Conservation (phyloP, 2,113 vertebrate species). For the Suricata suricatta region DNA sequence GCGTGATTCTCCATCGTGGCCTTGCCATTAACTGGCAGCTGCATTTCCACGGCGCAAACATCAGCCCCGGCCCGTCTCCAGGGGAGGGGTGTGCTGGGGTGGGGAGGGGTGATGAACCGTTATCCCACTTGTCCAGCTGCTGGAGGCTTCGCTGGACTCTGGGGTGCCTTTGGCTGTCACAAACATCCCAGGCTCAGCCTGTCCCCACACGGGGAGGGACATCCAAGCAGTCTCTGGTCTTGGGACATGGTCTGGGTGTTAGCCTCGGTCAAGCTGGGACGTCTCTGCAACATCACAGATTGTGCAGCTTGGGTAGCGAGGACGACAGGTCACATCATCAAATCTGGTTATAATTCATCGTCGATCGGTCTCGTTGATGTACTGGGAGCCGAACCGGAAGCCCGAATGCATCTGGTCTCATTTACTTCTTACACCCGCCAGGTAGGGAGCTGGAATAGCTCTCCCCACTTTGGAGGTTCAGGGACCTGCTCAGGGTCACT, state of each 20-base stretch:
- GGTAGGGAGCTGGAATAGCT: not conserved
- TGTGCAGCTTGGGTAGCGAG: not conserved
- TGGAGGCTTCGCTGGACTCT: not conserved
- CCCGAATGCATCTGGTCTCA: not conserved
- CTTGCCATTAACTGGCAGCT: not conserved
- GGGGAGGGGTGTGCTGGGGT: not conserved
- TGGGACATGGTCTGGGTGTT: not conserved
- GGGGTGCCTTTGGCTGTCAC: not conserved
- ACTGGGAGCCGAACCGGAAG: not conserved
- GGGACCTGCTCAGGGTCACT: not conserved
- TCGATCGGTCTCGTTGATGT: not conserved
- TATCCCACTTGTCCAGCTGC: not conserved
- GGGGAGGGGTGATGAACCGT: not conserved
- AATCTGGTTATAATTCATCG: not conserved
- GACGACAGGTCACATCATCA: not conserved
- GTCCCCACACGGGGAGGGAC: not conserved
- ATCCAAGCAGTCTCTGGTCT: not conserved
- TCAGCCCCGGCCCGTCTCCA: not conserved
- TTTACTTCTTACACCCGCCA: rapidly evolving
- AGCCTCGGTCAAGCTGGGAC: not conserved
- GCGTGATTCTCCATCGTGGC: not conserved
- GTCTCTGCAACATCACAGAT: not conserved
- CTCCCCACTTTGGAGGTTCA: not conserved
- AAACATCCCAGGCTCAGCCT: not conserved
- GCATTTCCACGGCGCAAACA: not conserved